Percentiles rank a stretch among this genome's conserved stretches.
phyloP scores from a whole-genome alignment of 2,888 invertebrate species.

The Clitarchus hookeri region DNA sequence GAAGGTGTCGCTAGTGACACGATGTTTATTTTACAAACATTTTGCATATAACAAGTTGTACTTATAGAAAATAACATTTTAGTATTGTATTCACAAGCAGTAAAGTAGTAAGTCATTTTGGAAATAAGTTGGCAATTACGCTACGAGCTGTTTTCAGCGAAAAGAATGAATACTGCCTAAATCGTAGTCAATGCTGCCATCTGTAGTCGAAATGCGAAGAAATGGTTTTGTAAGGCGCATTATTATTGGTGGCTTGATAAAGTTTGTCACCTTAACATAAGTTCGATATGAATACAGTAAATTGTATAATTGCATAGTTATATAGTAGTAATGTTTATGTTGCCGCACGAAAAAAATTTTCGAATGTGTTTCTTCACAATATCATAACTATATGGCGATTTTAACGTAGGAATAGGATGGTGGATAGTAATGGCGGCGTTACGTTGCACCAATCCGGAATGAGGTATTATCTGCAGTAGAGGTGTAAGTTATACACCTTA shows the following conservation, averaged over 20 bases:
- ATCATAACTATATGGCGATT: not conserved
- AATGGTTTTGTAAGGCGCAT: slow-evolving; percentile 44
- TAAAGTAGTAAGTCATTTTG: not conserved
- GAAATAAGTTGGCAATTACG: not conserved
- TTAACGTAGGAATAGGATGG: slow-evolving; percentile 29
- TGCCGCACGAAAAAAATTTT: not conserved
- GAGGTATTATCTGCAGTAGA: slow-evolving; percentile 67
- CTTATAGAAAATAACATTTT: not conserved
- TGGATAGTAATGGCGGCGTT: slow-evolving; percentile 67
- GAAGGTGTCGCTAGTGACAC: not conserved
- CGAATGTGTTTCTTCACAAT: not conserved
- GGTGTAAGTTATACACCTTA: slow-evolving; percentile 66
- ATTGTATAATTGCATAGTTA: slow-evolving; percentile 15
- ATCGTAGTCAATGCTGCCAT: slow-evolving; percentile 48
- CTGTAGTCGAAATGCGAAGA: slow-evolving; percentile 49
- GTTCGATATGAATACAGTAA: not conserved
- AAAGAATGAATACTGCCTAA: not conserved
- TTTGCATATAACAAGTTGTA: not conserved
- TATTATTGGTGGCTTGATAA: slow-evolving; percentile 49
- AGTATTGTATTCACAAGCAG: not conserved
- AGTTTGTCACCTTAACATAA: slow-evolving; percentile 33
- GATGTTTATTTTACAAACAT: not conserved
- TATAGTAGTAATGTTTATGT: not conserved
- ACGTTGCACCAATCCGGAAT: slow-evolving; percentile 71
- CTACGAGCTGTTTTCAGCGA: not conserved